These are phyloP conservation scores for Baryphthengus martii DNA, from an alignment of 2,113 vertebrate genomes.

Conservation along the genomic window DNA sequence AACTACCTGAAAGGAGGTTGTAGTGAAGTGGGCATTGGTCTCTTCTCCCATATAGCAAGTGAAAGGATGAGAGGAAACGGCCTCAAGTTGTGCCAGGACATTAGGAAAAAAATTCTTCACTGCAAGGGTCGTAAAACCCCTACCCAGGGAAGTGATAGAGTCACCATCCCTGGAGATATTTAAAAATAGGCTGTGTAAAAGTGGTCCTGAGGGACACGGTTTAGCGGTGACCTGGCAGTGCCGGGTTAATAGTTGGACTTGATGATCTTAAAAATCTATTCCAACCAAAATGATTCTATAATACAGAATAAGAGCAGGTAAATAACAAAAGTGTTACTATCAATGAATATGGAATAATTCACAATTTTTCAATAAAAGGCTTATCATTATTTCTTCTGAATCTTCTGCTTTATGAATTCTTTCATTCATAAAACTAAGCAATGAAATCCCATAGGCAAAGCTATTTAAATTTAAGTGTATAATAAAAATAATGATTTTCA, in stretches of 20 bases:
- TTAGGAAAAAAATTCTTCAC: too few relatives aligned
- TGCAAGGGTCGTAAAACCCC: too few relatives aligned
- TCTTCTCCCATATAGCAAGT: too few relatives aligned
- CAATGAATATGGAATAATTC: neutral
- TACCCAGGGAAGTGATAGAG: too few relatives aligned
- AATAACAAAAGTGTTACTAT: neutral
- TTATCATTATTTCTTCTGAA: neutral
- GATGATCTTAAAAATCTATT: neutral
- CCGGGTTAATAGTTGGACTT: neutral
- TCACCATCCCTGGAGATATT: too few relatives aligned
- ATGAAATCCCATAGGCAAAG: neutral
- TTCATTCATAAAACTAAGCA: neutral
- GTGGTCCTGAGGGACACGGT: neutral
- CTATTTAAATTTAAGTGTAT: neutral
- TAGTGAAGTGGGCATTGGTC: too few relatives aligned
- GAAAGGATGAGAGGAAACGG: too few relatives aligned
- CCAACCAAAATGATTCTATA: neutral
- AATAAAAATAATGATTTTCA: neutral
- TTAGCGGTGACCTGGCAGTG: neutral
- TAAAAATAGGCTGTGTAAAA: too few relatives aligned
- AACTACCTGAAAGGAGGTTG: too few relatives aligned
- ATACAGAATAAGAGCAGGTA: neutral
- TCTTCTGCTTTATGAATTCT: neutral
- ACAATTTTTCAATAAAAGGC: neutral
- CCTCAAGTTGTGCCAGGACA: too few relatives aligned